phyloP scores from a whole-genome alignment of 2,113 vertebrate genomes.

The Chunga burmeisteri region DNA sequence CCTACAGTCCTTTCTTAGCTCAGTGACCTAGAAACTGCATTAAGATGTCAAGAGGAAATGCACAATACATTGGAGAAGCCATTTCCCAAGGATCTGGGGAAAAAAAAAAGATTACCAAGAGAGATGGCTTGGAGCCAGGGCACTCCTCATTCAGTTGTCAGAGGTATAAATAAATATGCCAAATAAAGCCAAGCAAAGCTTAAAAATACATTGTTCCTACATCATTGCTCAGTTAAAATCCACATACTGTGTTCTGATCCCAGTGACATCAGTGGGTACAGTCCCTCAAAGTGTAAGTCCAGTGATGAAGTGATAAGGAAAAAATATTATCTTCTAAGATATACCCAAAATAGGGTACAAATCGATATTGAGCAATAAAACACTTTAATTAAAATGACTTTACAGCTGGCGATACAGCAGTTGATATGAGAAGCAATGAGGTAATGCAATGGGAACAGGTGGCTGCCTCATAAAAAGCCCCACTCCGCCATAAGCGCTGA shows the following conservation, averaged over 20 bases:
- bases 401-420: background rate
- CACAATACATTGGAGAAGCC: background rate
- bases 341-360: background rate
- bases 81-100: background rate
- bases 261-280: background rate
- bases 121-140: background rate
- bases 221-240: conserved; percentile 4
- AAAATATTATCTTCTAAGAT: background rate
- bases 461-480: background rate
- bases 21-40: conserved; percentile 31
- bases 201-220: background rate
- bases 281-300: background rate
- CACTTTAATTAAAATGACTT: conserved; percentile 11
- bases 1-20: conserved; percentile 19
- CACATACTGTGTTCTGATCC: background rate
- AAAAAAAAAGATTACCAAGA: background rate
- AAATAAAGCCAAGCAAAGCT: background rate
- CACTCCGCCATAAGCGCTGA: background rate
- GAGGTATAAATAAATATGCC: background rate
- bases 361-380: background rate
- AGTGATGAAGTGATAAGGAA: background rate
- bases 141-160: background rate
- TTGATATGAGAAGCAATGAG: background rate
- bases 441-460: conserved; percentile 12
- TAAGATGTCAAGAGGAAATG: conserved; percentile 9